Conservation (phyloP, 2,888 invertebrate species). For the Argynnis bischoffii region DNA sequence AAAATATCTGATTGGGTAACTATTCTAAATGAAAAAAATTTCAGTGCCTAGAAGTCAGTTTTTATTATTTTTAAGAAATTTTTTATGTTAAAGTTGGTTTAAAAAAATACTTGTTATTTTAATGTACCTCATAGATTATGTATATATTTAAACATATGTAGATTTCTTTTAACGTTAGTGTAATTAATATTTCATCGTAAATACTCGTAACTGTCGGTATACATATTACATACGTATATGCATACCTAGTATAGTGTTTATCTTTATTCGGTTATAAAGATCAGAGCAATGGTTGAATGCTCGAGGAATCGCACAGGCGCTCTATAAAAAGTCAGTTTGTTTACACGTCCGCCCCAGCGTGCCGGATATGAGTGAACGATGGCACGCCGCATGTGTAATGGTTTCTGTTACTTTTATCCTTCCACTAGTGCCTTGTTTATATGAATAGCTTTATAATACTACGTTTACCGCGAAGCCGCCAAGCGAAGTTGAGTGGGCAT, state of each 20-base stretch:
- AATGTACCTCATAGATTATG: too few relatives aligned
- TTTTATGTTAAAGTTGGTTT: too few relatives aligned
- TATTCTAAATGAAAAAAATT: too few relatives aligned
- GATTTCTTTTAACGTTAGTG: too few relatives aligned
- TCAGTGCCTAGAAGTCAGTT: too few relatives aligned
- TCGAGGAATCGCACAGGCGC: conserved; percentile 65
- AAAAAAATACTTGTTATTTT: too few relatives aligned
- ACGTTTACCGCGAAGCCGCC: conserved; percentile 1
- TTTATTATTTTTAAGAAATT: too few relatives aligned
- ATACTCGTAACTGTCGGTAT: not conserved
- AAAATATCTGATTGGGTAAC: too few relatives aligned
- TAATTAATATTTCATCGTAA: not conserved
- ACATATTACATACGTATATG: not conserved
- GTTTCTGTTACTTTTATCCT: conserved; percentile 54
- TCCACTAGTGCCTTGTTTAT: conserved; percentile 42
- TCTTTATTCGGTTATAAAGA: conserved; percentile 24
- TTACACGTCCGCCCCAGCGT: conserved; percentile 58
- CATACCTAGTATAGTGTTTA: not conserved
- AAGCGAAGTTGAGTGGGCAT: conserved; percentile 20
- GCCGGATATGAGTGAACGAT: conserved; percentile 63
- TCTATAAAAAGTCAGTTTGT: conserved; percentile 77
- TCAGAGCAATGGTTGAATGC: conserved; percentile 42
- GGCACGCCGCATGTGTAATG: conserved; percentile 56
- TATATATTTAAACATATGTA: too few relatives aligned
- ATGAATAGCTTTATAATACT: conserved; percentile 7